Percentiles rank a stretch among this genome's conserved stretches.
Evolutionary conservation across 2,797 vertebrate genomes (phyloP).

Genomic region (Huso huso): DNA sequence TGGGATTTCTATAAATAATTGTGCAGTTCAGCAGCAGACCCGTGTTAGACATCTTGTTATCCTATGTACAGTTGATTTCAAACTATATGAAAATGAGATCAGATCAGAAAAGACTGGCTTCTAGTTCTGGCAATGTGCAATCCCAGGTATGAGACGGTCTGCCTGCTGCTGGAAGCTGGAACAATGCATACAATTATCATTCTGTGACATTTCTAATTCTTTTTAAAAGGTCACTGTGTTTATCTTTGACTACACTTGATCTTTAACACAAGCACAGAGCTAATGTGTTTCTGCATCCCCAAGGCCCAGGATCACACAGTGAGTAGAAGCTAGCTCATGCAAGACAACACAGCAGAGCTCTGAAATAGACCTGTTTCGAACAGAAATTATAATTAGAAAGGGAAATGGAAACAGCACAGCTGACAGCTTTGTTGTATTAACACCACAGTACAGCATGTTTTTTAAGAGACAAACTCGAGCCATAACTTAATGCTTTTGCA

Average conservation of each 20-base stretch:
- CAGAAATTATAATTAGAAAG: too few relatives aligned
- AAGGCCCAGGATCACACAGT: not conserved
- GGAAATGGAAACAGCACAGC: too few relatives aligned
- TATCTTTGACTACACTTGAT: not conserved
- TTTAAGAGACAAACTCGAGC: too few relatives aligned
- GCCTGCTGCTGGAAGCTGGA: slow-evolving; percentile 9
- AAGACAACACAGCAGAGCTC: not conserved
- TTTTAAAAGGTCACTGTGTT: slow-evolving; percentile 1
- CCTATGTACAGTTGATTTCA: not conserved
- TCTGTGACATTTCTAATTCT: slow-evolving; percentile 9
- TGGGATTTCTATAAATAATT: too few relatives aligned
- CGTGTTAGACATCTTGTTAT: not conserved
- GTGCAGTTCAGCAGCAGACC: too few relatives aligned
- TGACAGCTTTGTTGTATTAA: too few relatives aligned
- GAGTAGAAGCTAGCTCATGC: not conserved
- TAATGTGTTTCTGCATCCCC: not conserved
- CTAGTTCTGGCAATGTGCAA: not conserved
- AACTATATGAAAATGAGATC: not conserved
- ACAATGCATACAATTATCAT: slow-evolving; percentile 33
- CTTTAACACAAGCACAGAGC: not conserved
- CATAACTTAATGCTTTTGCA: too few relatives aligned
- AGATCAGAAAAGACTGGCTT: not conserved
- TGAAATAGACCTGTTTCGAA: too few relatives aligned
- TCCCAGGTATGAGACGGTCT: not conserved
- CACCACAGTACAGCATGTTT: too few relatives aligned